A percentile compares a stretch with the other conserved stretches of the same genome.
Conservation (phyloP, 2,113 vertebrate species). For the Morphnarchus princeps region DNA sequence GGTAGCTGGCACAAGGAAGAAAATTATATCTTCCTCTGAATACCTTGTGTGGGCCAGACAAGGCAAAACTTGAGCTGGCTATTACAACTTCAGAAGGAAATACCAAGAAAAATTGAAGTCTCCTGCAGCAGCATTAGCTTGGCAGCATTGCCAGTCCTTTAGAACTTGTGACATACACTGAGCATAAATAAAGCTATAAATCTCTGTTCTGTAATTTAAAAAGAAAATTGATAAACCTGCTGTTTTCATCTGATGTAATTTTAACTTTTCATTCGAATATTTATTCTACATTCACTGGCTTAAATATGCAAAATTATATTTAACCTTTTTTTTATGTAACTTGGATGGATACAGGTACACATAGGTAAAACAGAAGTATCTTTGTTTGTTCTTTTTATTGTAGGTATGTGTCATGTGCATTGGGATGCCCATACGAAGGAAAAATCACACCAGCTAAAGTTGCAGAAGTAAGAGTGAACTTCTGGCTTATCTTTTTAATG, state of each 20-base stretch:
- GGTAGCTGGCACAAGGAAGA: neutral
- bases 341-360: neutral
- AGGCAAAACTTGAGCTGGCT: neutral
- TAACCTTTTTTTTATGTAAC: neutral
- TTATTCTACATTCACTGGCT: neutral
- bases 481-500: neutral
- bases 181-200: neutral
- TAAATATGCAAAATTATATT: neutral
- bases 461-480: constrained; percentile 78
- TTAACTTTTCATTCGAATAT: neutral
- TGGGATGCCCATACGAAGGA: constrained; percentile 93
- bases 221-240: neutral
- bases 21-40: neutral
- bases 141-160: neutral
- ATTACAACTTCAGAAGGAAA: neutral
- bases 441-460: constrained; percentile 81
- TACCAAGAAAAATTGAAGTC: neutral
- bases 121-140: neutral
- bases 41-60: neutral
- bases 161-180: neutral
- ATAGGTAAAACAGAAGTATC: neutral
- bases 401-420: constrained; percentile 91
- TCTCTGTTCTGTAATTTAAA: neutral
- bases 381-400: constrained; percentile 43
- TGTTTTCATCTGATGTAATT: neutral